Evolutionary conservation across 2,797 vertebrate species (phyloP), one percentile per base, ranked within the genome.

Genomic region (Chromis chromis): DNA sequence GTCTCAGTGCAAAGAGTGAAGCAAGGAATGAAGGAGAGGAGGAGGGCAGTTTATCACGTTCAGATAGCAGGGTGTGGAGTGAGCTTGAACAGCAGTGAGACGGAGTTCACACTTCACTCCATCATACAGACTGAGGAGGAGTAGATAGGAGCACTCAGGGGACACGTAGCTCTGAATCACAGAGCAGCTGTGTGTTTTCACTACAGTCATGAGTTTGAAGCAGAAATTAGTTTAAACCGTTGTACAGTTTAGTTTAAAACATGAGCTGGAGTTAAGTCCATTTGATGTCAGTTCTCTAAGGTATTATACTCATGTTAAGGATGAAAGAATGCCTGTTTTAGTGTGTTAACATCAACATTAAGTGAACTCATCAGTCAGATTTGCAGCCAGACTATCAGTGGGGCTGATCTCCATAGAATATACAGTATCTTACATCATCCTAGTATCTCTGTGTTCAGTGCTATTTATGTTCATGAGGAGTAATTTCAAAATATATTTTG

Each of bases 31-130:
- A 81, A 76, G 64, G 53, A 46, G 70, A 68, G 69, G 63, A 63
- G 74, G 73, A 80, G 75, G 49, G 70, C 42, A 46, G 64, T 83
- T 84, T 91, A 81, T 90, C 72, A 81, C 22, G 33, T 55, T 78
- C 61, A 87, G 92, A 94, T 91, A 92, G 63, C 42, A 60, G 78
- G 76, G 88, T 90, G 88, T 90, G 75, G 73, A 86, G 76, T 92
- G 91, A 94, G 88, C 13, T 4, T 67, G 19, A 82, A 84, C 91
- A 95, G 88, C 81, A 64, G 68, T 49, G 78, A 80, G 65, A 74
- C 57, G 64, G 65, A 67, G 50, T 88, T 82, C 85, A 73, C 78
- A 74, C 82, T 68, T 89, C 79, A 69, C 71, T 85, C 74, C 61
- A 81, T 82, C 85, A 81, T 60, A 49, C 50, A 3, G 25, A 24